Evolutionary conservation across 2,113 vertebrate genomes (phyloP).

Genomic region (Pedionomus torquatus): DNA sequence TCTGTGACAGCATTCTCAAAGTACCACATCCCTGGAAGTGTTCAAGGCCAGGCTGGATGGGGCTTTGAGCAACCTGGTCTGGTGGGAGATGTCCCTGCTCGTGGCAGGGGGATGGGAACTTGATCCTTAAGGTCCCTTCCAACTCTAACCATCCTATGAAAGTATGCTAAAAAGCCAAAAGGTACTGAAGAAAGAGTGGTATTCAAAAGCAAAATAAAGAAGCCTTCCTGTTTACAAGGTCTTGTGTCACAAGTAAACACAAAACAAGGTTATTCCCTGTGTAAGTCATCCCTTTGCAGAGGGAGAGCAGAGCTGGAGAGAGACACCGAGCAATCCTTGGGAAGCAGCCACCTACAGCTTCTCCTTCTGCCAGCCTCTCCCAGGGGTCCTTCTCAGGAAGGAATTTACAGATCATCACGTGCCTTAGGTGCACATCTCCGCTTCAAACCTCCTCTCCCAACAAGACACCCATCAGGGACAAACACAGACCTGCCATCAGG

Average conservation of each 20-base stretch:
- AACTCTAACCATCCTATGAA: no score
- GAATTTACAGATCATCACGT: background rate
- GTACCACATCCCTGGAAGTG: no score
- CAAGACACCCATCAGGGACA: rapidly evolving
- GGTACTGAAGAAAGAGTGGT: background rate
- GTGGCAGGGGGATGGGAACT: no score
- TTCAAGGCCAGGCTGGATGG: no score
- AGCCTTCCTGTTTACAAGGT: background rate
- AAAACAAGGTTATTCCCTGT: background rate
- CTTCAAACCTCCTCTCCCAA: background rate
- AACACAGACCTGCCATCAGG: background rate
- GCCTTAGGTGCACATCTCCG: background rate
- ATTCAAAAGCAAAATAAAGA: background rate
- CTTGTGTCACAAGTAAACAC: background rate
- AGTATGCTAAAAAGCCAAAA: background rate
- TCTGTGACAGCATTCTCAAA: background rate
- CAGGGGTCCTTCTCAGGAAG: background rate
- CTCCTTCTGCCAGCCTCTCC: background rate
- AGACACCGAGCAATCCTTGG: background rate
- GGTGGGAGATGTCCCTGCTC: no score
- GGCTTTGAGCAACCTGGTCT: no score
- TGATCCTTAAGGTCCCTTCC: no score
- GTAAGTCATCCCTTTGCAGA: background rate
- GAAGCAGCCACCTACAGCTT: background rate
- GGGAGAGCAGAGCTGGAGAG: background rate